Conservation (phyloP, 2,797 vertebrate species). For the Merluccius polli region DNA sequence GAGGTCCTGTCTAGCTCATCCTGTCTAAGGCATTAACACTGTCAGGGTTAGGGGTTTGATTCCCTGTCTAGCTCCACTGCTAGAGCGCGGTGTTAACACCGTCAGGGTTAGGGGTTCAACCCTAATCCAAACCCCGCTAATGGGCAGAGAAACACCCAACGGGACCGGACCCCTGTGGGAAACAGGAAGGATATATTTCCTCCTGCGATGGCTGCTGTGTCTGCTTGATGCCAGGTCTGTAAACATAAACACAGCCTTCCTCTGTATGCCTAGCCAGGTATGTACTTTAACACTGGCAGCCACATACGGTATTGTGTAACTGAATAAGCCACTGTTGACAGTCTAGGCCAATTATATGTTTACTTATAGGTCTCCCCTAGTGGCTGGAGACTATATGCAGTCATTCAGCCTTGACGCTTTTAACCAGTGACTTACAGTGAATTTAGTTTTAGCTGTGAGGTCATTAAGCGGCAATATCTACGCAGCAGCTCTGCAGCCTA, state of each 20-base stretch:
- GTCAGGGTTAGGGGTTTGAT: too few relatives aligned
- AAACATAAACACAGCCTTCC: neutral
- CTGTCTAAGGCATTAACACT: too few relatives aligned
- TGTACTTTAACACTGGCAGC: constrained; percentile 18
- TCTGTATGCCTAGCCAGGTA: neutral
- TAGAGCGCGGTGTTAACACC: too few relatives aligned
- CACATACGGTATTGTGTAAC: constrained; percentile 55
- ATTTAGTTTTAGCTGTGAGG: constrained; percentile 41
- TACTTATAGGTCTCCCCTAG: constrained; percentile 45
- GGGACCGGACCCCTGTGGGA: neutral
- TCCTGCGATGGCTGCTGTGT: neutral
- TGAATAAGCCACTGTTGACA: constrained; percentile 42
- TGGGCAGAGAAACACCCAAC: neutral
- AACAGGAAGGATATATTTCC: neutral
- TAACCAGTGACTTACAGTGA: too few relatives aligned
- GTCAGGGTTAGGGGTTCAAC: neutral
- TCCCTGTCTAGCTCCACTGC: too few relatives aligned
- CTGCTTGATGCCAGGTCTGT: neutral
- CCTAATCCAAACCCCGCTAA: neutral
- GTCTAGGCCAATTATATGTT: constrained; percentile 37
- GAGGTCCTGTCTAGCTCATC: too few relatives aligned
- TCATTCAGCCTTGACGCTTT: too few relatives aligned
- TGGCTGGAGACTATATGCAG: too few relatives aligned
- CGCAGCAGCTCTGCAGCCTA: too few relatives aligned
- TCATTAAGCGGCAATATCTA: constrained; percentile 19